These are phyloP conservation scores for Amblyteles armatorius DNA, from an alignment of 2,888 invertebrate species.

Conservation along the genomic window DNA sequence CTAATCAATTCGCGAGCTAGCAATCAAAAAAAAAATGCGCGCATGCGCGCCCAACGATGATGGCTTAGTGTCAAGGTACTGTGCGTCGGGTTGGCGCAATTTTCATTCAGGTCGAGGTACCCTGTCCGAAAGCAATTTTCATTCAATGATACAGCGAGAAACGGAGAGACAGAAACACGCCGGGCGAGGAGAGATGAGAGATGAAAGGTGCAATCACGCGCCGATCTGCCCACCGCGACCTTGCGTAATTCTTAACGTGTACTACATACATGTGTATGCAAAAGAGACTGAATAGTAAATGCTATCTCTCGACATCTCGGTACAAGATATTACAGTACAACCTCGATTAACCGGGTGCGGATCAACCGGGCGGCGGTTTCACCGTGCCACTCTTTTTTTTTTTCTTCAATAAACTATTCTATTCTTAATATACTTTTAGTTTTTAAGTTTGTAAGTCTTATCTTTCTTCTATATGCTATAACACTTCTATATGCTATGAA, in stretches of 20 bases:
- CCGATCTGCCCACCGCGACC: conserved; percentile 38
- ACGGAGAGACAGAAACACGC: conserved; percentile 39
- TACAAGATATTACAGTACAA: not conserved
- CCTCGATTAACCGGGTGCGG: too few species aligned
- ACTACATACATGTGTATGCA: not conserved
- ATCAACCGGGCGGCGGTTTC: too few species aligned
- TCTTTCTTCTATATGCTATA: too few species aligned
- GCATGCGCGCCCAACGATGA: conserved; percentile 30
- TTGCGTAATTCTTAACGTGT: conserved; percentile 27
- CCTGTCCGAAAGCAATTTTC: conserved; percentile 49
- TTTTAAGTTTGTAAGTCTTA: too few species aligned
- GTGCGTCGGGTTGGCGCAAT: conserved; percentile 19
- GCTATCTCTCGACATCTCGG: not conserved
- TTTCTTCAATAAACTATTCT: too few species aligned
- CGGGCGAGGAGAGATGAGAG: conserved; percentile 14
- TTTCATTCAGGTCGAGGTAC: conserved; percentile 52
- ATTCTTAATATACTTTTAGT: too few species aligned
- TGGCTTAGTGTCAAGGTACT: conserved; percentile 42
- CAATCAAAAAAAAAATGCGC: conserved; percentile 28
- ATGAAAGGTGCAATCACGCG: conserved; percentile 46
- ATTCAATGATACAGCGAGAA: conserved; percentile 59
- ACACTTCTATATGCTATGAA: too few species aligned
- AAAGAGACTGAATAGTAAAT: not conserved
- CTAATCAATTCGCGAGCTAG: conserved; percentile 42
- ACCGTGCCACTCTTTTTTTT: too few species aligned